Percentiles rank a stretch among this genome's conserved stretches.
Evolutionary conservation across 2,113 vertebrate species (phyloP).

Genomic region (Isurus oxyrinchus): DNA sequence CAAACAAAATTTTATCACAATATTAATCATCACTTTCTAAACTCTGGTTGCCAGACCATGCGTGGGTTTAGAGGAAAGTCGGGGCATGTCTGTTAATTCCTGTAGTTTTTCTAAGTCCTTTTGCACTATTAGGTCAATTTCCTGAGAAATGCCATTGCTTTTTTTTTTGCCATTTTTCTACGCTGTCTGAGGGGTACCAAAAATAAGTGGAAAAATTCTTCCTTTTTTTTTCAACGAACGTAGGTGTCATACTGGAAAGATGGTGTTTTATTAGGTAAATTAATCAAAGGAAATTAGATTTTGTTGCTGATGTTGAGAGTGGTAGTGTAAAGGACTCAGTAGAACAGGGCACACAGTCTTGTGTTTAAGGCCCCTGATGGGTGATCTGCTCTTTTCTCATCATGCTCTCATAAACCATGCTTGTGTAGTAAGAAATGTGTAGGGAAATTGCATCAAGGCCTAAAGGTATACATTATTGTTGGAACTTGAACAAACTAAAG

Average conservation of each 20-base stretch:
- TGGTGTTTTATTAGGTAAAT: background rate
- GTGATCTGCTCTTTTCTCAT: background rate
- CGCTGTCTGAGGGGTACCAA: too few species aligned
- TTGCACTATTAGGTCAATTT: background rate
- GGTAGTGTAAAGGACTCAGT: background rate
- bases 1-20: background rate
- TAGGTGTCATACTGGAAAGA: background rate
- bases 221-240: background rate
- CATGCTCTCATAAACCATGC: background rate
- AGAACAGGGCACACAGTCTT: background rate
- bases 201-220: background rate
- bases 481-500: background rate
- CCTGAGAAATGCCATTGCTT: background rate
- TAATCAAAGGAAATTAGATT: background rate
- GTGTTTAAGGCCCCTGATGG: background rate
- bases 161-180: background rate
- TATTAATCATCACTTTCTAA: background rate
- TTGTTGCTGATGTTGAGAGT: slow-evolving; percentile 16
- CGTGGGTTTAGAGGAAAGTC: background rate
- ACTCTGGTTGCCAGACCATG: background rate
- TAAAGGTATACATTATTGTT: background rate
- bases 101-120: background rate
- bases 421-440: background rate
- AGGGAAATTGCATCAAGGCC: background rate
- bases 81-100: background rate